Percentiles rank a stretch among this genome's conserved stretches.
These are phyloP conservation scores for Brachionus rotundiformis DNA, from an alignment of 1,140 invertebrate species.

Conservation along the genomic window DNA sequence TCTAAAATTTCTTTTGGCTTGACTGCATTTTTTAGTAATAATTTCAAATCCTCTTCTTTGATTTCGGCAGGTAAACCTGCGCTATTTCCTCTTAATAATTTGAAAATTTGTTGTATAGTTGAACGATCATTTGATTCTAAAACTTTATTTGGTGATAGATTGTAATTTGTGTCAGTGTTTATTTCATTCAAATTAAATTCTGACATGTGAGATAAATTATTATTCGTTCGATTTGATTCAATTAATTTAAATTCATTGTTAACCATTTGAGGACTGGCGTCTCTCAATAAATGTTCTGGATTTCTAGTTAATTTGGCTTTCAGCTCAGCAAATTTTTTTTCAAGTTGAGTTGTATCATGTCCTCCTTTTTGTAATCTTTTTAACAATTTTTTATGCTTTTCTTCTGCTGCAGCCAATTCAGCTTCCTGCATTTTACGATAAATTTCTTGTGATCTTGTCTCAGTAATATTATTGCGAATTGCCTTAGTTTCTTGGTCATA, in stretches of 20 bases:
- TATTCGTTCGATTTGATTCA: background rate
- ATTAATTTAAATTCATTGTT: background rate
- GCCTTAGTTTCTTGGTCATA: constrained; percentile 53
- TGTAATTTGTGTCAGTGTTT: background rate
- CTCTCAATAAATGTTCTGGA: background rate
- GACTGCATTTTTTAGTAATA: constrained; percentile 33
- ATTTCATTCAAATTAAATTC: background rate
- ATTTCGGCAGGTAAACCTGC: constrained; percentile 51
- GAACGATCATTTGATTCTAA: background rate
- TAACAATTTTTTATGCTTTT: constrained; percentile 58
- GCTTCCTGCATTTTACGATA: constrained; percentile 61
- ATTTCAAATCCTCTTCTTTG: constrained; percentile 50
- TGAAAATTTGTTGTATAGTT: background rate
- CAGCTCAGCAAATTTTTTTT: constrained; percentile 57
- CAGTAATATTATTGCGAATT: constrained; percentile 55
- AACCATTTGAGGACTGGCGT: background rate
- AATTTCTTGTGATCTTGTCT: constrained; percentile 56
- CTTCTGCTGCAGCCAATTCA: constrained; percentile 57
- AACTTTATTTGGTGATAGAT: background rate
- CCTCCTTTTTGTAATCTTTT: constrained; percentile 59
- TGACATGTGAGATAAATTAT: background rate
- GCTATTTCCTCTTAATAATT: background rate
- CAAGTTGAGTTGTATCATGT: constrained; percentile 60
- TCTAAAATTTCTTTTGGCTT: constrained; percentile 53
- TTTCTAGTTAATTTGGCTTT: constrained; percentile 24